These are phyloP conservation scores for Fistularia commersonii DNA, from an alignment of 2,797 vertebrate species.

Conservation along the genomic window DNA sequence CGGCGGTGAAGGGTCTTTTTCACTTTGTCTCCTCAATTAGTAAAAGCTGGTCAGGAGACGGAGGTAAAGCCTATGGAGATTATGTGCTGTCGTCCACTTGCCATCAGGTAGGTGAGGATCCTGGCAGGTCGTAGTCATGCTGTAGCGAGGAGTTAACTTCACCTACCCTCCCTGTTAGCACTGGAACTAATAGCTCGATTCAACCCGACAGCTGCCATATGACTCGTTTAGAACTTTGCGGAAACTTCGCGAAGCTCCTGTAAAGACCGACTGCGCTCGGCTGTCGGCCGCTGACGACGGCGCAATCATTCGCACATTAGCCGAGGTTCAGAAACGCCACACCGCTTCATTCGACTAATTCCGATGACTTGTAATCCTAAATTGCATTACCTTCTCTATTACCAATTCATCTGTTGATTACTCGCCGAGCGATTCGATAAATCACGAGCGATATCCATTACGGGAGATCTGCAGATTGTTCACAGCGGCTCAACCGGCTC, in stretches of 20 bases:
- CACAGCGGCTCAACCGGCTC: no score
- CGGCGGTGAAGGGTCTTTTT: slow-evolving; percentile 66
- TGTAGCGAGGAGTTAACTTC: slow-evolving; percentile 69
- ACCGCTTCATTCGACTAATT: no score
- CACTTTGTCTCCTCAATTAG: slow-evolving; percentile 81
- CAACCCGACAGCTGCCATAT: slow-evolving; percentile 73
- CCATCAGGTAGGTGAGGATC: slow-evolving; percentile 70
- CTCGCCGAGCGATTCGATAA: no score
- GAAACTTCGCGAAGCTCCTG: slow-evolving; percentile 60
- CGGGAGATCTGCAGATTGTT: no score
- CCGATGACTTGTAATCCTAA: no score
- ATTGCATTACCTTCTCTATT: no score
- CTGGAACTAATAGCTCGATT: slow-evolving; percentile 53
- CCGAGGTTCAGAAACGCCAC: no score
- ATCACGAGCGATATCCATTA: no score
- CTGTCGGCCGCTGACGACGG: background rate
- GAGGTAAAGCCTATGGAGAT: slow-evolving; percentile 71
- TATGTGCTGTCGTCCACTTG: slow-evolving; percentile 75
- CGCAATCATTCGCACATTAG: no score
- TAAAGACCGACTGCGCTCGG: slow-evolving; percentile 33
- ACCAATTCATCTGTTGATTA: no score
- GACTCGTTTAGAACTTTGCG: slow-evolving; percentile 65
- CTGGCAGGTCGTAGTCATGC: slow-evolving; percentile 69
- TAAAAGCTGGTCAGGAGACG: slow-evolving; percentile 72
- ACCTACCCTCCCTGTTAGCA: slow-evolving; percentile 46